Evolutionary conservation across 2,797 vertebrate species (phyloP).

Genomic region (Muscicapa striata): DNA sequence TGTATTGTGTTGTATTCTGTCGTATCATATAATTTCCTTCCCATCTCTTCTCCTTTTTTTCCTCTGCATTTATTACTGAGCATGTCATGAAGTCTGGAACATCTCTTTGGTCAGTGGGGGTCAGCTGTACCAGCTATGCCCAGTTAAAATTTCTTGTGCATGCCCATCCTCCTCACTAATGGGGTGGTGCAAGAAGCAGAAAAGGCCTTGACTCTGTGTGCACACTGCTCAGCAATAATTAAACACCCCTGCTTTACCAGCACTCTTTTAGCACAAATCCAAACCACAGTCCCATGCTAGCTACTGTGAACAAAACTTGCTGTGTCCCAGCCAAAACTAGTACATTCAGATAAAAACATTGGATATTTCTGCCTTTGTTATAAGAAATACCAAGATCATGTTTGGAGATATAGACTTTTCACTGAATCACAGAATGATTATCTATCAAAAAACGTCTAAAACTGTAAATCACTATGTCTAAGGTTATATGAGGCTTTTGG

Average conservation of each 20-base stretch:
- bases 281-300: neutral
- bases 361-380: neutral
- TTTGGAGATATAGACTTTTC: neutral
- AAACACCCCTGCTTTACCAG: neutral
- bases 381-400: neutral
- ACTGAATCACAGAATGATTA: neutral
- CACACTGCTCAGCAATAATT: neutral
- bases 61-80: neutral
- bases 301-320: neutral
- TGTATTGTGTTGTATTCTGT: too few species aligned
- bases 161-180: accelerated
- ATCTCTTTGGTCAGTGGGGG: neutral
- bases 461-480: neutral
- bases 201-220: neutral
- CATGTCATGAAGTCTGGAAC: accelerated
- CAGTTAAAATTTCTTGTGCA: neutral
- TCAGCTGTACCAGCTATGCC: neutral
- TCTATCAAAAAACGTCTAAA: neutral
- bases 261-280: neutral
- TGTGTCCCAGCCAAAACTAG: neutral
- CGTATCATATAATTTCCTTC: neutral
- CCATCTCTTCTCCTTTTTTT: neutral
- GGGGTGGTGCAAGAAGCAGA: neutral
- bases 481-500: neutral
- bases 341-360: neutral